Base-by-base conservation (phyloP, 2,888 invertebrate genomes). In the Pyrochroa serraticornis region DNA sequence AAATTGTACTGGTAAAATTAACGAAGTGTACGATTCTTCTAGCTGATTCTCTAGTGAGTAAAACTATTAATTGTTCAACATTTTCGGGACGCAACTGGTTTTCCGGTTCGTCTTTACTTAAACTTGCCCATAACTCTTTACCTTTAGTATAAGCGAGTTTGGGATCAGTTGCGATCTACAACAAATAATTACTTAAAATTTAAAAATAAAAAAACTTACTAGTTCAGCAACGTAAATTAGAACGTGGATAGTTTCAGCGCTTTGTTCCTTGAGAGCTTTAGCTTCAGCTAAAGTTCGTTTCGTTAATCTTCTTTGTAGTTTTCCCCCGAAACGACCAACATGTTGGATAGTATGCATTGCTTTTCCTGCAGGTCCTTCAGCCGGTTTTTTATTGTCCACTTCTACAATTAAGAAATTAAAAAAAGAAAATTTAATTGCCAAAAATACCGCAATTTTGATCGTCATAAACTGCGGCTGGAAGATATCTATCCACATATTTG, bases 61-160 rank as follows among this genome's bases (percentile, higher is more conserved):
- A 78, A 34, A 91, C 90, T 50, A 92, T 79, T 60, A 92, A 77
- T 72, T 93, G 90, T 72, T 93, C 93, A 32, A 92, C 75, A 1
- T 89, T 92, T 60, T 85, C 84, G 0, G 92, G 93, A 33, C 91
- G 84, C 2, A 90, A 89, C 78, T 93, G 93, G 80, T 93, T 93
- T 79, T 92, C 93, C 0, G 93, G 92, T 73, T 93, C 93, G 14
- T 92, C 87, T 64, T 85, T 79, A 71, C 91, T 91, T 48, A 93
- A 79, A 35, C 84, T 83, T 0, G 76, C 77, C 87, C 90, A 92
- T 41, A 92, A 76, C 64, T 89, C 87, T 67, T 85, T 87, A 1
- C 89, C 88, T 74, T 91, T 91, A 74, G 87, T 83, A 76, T 88
- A 82, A 1, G 92, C 92, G 52, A 87, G 62, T 62, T 84, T 89